Evolutionary conservation across 2,888 invertebrate species (phyloP).

Genomic region (Alsophila aescularia): DNA sequence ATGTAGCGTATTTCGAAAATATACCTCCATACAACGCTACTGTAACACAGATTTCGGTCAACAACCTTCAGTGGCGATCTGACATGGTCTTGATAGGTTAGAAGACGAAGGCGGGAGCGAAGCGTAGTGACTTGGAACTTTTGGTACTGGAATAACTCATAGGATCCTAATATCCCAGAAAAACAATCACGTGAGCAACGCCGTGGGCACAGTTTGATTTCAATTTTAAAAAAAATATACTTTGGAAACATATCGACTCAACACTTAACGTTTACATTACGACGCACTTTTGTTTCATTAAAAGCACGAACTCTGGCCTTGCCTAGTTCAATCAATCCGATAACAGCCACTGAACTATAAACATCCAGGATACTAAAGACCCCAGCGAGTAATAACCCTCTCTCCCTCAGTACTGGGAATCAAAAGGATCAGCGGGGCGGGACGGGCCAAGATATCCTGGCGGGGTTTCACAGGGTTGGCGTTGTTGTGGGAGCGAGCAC

Average conservation of each 20-base stretch:
- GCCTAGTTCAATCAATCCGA: slow-evolving; percentile 53
- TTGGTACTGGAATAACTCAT: too few species aligned
- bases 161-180: too few species aligned
- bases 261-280: slow-evolving; percentile 41
- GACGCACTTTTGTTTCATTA: slow-evolving; percentile 53
- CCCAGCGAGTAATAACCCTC: slow-evolving; percentile 9
- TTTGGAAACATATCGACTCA: slow-evolving; percentile 39
- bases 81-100: too few species aligned
- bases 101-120: too few species aligned
- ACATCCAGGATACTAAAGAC: slow-evolving; percentile 36
- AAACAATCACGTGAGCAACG: too few species aligned
- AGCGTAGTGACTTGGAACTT: too few species aligned
- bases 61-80: too few species aligned
- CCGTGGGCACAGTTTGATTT: too few species aligned
- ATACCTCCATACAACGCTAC: too few species aligned
- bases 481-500: slow-evolving; percentile 43
- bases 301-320: slow-evolving; percentile 56
- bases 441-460: slow-evolving; percentile 39
- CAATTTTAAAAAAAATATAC: too few species aligned
- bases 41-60: too few species aligned
- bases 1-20: too few species aligned
- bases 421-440: slow-evolving; percentile 17
- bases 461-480: slow-evolving; percentile 44
- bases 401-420: slow-evolving; percentile 15
- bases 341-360: slow-evolving; percentile 50